Evolutionary conservation across 30 jellyfish, hydroid and myxozoan genomes (phyloP), one percentile per base, ranked within the genome.

Genomic region (Hydractinia echinata): DNA sequence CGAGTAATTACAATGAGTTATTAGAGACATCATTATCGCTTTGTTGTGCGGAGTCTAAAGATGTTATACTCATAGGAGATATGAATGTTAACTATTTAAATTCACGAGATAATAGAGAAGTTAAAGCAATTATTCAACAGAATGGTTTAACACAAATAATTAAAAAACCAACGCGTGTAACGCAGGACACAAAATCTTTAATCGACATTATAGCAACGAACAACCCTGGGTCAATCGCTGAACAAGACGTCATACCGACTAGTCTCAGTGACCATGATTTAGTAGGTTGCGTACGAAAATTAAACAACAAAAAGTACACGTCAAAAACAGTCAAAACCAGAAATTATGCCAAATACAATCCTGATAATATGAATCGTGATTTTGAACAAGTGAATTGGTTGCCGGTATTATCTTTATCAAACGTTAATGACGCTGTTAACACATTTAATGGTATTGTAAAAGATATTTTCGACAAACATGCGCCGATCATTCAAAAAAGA

Each of bases 181-280:
- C n/a, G 81, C 44, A 72, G 72, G 81, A 51, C n/a, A 72, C 81
- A 72, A 72, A 51, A 44, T 6, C 73, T 18, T 44, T 72, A 52
- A 72, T 72, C 18, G 81, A 72, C n/a, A 72, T 72, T 30, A 72
- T n/a, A 8, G 81, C 81, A 10, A 72, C 81, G 11, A 72, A 72
- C 72, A 72, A 18, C 21, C 81, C 81, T 10, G 10, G 9, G 0
- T 6, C 58, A 30, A 72, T 72, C 72, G 81, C 64, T 9, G 64
- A 10, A n/a, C 16, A 30, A 0, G 19, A 8, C 7, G 81, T 72
- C 7, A 30, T 72, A 18, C 81, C 64, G 8, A 72, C 55, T 10
- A 72, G 81, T 52, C n/a, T 72, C 16, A 72, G 13, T 51, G 81
- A 72, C 51, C 81, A 72, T 72, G 81, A 72, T 9, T 44, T 72